Base-by-base conservation (phyloP, 2,113 vertebrate genomes). In the Varanus komodoensis region DNA sequence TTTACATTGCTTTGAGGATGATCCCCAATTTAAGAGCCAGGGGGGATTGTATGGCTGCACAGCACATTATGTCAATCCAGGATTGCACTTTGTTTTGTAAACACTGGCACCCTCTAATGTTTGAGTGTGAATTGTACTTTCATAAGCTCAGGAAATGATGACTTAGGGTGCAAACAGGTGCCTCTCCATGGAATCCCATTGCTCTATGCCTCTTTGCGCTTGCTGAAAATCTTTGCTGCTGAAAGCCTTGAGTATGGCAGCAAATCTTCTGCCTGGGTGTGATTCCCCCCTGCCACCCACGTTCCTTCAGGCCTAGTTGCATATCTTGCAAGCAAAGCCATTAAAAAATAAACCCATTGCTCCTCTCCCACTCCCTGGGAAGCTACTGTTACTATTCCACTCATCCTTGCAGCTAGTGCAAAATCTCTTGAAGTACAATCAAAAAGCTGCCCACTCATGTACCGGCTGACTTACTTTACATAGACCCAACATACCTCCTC, bases 401-500 rank as follows among this genome's bases (percentile, higher is more conserved):
- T 57, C 68, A 38, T 73, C 64, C 86, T 71, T 25, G 90, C 92
- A 89, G 92, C 91, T 6, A 0, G 85, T 93, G 67, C 92, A 88
- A 94, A 95, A 90, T 61, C 83, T 54, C 91, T 89, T 91, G 83
- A 92, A 88, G 78, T 34, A 93, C 94, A 94, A 80, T 94, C 88
- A 94, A 90, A 82, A 0, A 0, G 27, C 94, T 96, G 91, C 96
- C 96, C 92, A 96, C 94, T 94, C 93, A 86, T 94, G 92, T 92
- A 87, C 95, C 5, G 89, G 38, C 91, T 95, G 91, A 87, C 93
- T 93, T 92, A 90, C 73, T 93, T 92, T 1, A 0, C 0, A 0
- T 88, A 96, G 96, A 95, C 95, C 94, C 93, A 96, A 95, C 95
- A 96, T 57, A 69, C 94, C 96, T 93, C 95, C 96, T 90, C 95